Evolutionary conservation across 2,888 invertebrate species (phyloP).

Genomic region (Eupithecia dodoneata): DNA sequence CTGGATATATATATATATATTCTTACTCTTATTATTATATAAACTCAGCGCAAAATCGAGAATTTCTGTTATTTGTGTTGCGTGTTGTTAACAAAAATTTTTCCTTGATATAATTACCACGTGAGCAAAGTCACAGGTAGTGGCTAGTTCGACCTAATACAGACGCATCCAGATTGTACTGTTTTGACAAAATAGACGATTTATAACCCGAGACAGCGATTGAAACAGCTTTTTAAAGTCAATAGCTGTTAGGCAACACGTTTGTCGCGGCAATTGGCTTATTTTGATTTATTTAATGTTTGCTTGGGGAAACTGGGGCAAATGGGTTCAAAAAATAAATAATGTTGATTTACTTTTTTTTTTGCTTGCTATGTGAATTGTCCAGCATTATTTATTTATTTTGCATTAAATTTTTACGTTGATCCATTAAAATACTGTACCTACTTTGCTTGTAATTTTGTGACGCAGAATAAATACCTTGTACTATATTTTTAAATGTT

Average conservation of each 20-base stretch:
- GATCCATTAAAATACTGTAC: no score
- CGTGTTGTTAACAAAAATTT: not conserved
- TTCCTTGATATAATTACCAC: not conserved
- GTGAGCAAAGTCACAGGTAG: not conserved
- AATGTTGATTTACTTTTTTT: no score
- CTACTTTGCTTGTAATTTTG: no score
- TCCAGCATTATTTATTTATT: no score
- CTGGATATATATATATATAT: no score
- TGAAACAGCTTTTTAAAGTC: slow-evolving; percentile 24
- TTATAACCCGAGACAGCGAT: slow-evolving; percentile 31
- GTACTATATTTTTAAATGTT: no score
- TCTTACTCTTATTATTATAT: no score
- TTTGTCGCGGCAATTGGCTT: not conserved
- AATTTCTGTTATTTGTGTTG: not conserved
- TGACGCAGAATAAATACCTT: no score
- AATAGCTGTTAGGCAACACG: slow-evolving; percentile 28
- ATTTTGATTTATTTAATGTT: slow-evolving; percentile 11
- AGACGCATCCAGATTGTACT: not conserved
- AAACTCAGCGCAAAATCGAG: no score
- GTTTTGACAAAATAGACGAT: slow-evolving; percentile 20
- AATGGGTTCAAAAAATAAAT: no score
- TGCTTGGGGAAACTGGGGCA: slow-evolving; percentile 16
- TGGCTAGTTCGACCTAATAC: not conserved
- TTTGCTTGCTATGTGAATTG: no score
- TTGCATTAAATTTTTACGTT: no score